Conservation (phyloP, 2,113 vertebrate species). For the Carollia perspicillata region DNA sequence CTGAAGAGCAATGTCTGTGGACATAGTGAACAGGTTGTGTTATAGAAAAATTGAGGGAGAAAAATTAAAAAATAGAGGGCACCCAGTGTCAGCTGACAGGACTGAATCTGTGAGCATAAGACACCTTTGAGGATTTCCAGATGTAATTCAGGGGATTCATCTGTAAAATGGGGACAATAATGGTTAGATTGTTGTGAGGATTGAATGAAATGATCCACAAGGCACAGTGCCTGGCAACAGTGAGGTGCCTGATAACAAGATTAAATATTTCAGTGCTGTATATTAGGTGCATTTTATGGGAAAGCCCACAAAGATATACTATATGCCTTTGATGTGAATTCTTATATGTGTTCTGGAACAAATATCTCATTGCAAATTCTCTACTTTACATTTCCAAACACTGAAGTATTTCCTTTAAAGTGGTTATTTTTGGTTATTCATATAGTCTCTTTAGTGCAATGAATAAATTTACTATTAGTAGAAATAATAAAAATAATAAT, state of each 20-base stretch:
- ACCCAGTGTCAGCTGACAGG: background rate
- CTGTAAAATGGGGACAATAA: background rate
- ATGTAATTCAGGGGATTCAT: background rate
- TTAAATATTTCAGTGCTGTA: background rate
- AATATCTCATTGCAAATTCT: slow-evolving; percentile 36
- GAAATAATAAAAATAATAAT: slow-evolving; percentile 52
- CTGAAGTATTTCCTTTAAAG: slow-evolving; percentile 39
- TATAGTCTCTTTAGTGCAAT: slow-evolving; percentile 18
- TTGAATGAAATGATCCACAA: background rate
- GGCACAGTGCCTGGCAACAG: background rate
- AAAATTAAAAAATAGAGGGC: background rate
- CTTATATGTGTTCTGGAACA: slow-evolving; percentile 22
- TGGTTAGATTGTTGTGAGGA: background rate
- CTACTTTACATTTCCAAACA: slow-evolving; percentile 31
- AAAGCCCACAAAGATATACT: background rate
- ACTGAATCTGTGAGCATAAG: background rate
- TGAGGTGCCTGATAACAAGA: background rate
- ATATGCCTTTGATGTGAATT: slow-evolving; percentile 11
- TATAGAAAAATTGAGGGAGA: background rate
- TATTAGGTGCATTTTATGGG: background rate
- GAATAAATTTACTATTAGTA: slow-evolving; percentile 45
- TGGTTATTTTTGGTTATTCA: slow-evolving; percentile 41
- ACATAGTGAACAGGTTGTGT: background rate
- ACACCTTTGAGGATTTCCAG: background rate
- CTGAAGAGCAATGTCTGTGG: background rate